A percentile compares a stretch with the other conserved stretches of the same genome.
Evolutionary conservation across 1,140 invertebrate genomes (phyloP).

Genomic region (Ylistrum balloti): DNA sequence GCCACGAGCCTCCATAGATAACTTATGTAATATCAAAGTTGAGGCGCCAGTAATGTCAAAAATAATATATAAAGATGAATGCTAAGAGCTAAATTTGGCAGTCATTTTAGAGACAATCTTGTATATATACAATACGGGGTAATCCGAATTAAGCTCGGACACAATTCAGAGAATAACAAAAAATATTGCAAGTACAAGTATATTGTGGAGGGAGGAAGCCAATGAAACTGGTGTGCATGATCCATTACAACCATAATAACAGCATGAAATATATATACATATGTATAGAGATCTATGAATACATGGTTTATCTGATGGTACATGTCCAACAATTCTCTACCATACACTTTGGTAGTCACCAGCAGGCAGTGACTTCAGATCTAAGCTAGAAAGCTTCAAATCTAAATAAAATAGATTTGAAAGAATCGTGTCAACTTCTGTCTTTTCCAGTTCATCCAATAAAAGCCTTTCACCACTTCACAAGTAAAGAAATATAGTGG

Average conservation of each 20-base stretch:
- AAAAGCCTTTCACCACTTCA: no score
- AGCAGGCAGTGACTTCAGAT: neutral
- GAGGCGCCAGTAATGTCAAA: conserved; percentile 32
- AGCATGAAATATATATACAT: conserved; percentile 1
- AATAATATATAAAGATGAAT: neutral
- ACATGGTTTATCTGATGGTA: neutral
- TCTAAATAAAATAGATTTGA: neutral
- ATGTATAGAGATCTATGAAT: neutral
- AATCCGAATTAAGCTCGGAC: neutral
- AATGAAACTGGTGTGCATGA: neutral
- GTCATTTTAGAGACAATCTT: neutral
- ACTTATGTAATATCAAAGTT: neutral
- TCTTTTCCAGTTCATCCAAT: neutral
- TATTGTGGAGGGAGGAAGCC: neutral
- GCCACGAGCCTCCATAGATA: neutral
- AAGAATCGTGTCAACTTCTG: neutral
- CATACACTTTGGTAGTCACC: neutral
- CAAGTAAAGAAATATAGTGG: no score
- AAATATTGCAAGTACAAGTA: conserved; percentile 29
- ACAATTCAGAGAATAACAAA: conserved; percentile 6
- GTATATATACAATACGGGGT: neutral
- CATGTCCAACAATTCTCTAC: neutral
- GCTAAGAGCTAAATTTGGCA: conserved; percentile 30
- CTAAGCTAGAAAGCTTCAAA: neutral
- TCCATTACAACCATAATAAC: neutral